Evolutionary conservation across 2,888 invertebrate species (phyloP).

Genomic region (Philhelius pedissequus): DNA sequence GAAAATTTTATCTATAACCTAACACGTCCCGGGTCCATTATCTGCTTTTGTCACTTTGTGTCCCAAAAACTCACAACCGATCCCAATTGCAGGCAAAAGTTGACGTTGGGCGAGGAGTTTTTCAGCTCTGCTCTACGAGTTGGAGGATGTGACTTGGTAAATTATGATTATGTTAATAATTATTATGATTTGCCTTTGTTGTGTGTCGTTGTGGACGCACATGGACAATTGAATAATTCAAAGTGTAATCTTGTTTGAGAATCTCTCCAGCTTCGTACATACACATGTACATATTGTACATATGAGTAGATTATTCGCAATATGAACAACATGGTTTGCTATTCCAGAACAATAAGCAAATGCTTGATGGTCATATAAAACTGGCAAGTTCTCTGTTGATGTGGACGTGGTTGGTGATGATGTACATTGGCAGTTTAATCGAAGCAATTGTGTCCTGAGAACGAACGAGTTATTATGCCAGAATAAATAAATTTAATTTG

Average conservation of each 20-base stretch:
- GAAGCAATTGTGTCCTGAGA: conserved; percentile 36
- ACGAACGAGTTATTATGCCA: conserved; percentile 20
- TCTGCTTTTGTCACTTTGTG: conserved; percentile 38
- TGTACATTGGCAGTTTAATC: conserved; percentile 57
- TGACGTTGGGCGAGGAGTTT: neutral
- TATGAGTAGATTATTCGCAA: neutral
- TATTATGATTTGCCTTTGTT: conserved; percentile 64
- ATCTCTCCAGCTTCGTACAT: conserved; percentile 40
- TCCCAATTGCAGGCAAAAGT: too few relatives aligned
- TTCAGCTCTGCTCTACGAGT: neutral
- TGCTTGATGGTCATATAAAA: neutral
- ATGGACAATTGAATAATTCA: conserved; percentile 67
- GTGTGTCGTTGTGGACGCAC: conserved; percentile 33
- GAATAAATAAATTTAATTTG: conserved; percentile 48
- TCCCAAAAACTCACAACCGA: conserved; percentile 25
- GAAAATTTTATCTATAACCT: conserved; percentile 41
- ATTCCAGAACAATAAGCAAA: conserved; percentile 39
- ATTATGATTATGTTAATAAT: conserved; percentile 69
- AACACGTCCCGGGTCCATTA: conserved; percentile 52
- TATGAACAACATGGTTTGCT: neutral
- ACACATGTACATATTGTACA: neutral
- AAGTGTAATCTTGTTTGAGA: conserved; percentile 51
- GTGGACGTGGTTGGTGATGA: neutral
- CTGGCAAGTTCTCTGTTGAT: neutral
- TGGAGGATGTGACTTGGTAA: conserved; percentile 51